Base-by-base conservation (phyloP, 2,888 invertebrate genomes). In the Harpalus rubripes region DNA sequence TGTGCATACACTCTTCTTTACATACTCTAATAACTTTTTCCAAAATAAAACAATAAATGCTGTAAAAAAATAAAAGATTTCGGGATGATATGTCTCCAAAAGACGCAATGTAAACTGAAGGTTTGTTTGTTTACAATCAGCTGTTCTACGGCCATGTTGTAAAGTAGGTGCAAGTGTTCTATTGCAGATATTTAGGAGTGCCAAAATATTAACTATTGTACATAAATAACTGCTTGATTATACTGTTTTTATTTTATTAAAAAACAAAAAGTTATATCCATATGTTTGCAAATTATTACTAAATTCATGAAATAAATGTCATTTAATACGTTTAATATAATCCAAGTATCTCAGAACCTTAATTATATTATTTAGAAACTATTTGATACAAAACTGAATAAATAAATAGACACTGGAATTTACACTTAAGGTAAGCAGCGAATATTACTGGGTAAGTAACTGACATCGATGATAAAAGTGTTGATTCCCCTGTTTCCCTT, bases 301-400 rank as follows among this genome's bases (percentile, higher is more conserved):
- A 85, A 86, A 86, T 86, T 87, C 86, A 86, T 83, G 84, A 78
- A 86, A 68, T 86, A 83, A 84, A 86, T 84, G 79, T 85, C 81
- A 82, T 81, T 86, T 52, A 86, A 78, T 84, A 86, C 79, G 65
- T 80, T 81, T 81, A 63, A 81, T 81, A 84, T 76, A 26, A 15
- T 80, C 10, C 41, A 41, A 80, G 16, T 41, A 61, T 59, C 41
- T 41, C 15, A 74, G 72, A 44, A 74, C 61, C 80, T 80, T n/a
- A n/a, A n/a, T 80, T 16, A 78, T 52, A 52, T 18, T 56, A 18
- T 61, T 26, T 32, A 22, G 56, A 52, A 16, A 72, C 12, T 41
- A 76, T 44, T 41, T 22, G 56, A 18, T 76, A 78, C 16, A 56
- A 58, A 32, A 78, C n/a, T 10, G 58, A 78, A 78, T 78, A 78